A percentile compares a stretch with the other conserved stretches of the same genome.
These are phyloP conservation scores for Indicator indicator DNA, from an alignment of 2,113 vertebrate genomes.

Conservation along the genomic window DNA sequence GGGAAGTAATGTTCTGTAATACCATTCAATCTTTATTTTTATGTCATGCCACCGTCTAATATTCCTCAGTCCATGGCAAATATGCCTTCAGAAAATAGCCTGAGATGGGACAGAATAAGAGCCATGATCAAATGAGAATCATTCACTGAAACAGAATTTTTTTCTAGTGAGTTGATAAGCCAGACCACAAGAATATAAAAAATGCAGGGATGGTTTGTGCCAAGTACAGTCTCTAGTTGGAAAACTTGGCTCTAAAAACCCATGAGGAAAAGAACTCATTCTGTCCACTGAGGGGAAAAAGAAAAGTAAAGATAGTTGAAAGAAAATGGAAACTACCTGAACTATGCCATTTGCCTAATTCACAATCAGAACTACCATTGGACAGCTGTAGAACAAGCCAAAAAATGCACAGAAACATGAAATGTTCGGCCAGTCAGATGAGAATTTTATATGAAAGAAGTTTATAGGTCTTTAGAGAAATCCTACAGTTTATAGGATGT, in stretches of 20 bases:
- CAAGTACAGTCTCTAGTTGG: background rate
- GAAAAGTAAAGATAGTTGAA: background rate
- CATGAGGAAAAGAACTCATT: background rate
- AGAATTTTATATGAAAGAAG: background rate
- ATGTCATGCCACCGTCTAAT: constrained; percentile 40
- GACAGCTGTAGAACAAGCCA: background rate
- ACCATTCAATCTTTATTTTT: constrained; percentile 62
- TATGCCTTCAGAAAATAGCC: constrained; percentile 56
- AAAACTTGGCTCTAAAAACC: constrained; percentile 28
- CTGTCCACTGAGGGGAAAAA: background rate
- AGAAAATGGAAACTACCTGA: background rate
- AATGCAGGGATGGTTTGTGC: constrained; percentile 13
- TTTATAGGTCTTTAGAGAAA: no score
- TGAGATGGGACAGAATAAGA: constrained; percentile 45
- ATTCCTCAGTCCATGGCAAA: constrained; percentile 54
- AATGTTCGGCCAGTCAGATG: background rate
- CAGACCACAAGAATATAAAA: constrained; percentile 10
- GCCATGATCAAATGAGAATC: constrained; percentile 36
- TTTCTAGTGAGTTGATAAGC: background rate
- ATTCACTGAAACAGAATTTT: constrained; percentile 35
- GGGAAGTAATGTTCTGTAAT: constrained; percentile 62
- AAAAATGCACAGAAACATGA: background rate
- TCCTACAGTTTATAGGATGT: no score
- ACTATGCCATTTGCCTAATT: background rate
- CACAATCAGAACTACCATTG: background rate